Base-by-base conservation (phyloP, 2,888 invertebrate genomes). In the Thera britannica region DNA sequence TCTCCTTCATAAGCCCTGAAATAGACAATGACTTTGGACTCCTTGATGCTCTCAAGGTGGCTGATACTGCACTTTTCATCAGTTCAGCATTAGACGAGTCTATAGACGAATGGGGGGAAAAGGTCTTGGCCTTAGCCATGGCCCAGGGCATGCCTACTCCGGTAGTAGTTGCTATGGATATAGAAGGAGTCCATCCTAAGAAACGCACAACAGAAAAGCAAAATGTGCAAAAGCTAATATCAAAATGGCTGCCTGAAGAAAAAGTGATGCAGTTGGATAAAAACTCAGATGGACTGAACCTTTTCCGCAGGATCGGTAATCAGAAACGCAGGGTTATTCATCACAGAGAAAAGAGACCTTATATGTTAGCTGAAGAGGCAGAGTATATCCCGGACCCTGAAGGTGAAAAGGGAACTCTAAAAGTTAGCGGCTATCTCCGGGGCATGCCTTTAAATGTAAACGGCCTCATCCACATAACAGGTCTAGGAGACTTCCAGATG, bases 401-500 rank as follows among this genome's bases (percentile, higher is more conserved):
- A 67, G 86, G 90, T 11, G 89, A 94, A 0, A 83, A 84, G 74
- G 97, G 97, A 7, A 96, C 95, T 12, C 90, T 98, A 46, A 96
- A 97, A 89, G 94, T 99, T 0, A 96, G 97, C 58, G 99, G 99
- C 1, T 99, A 97, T 87, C 87, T 99, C 61, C 94, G 98, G 77
- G 98, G 98, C 0, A 95, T 95, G 81, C 94, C 97, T 3, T 88
- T 99, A 62, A 97, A 97, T 83, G 98, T 97, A 0, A 98, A 99
- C 90, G 95, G 96, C 71, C 93, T 99, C 63, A 95, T 99, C 36
- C 98, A 99, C 83, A 95, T 99, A 64, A 96, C 98, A 56, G 99
- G 99, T 0, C 95, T 98, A 80, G 99, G 99, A 7, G 98, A 99
- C 83, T 99, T 97, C 84, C 99, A 99, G 93, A 96, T 99, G 95